Percentiles rank a stretch among this genome's conserved stretches.
Evolutionary conservation across 2,888 invertebrate genomes (phyloP).

Genomic region (Platynereis dumerilii): DNA sequence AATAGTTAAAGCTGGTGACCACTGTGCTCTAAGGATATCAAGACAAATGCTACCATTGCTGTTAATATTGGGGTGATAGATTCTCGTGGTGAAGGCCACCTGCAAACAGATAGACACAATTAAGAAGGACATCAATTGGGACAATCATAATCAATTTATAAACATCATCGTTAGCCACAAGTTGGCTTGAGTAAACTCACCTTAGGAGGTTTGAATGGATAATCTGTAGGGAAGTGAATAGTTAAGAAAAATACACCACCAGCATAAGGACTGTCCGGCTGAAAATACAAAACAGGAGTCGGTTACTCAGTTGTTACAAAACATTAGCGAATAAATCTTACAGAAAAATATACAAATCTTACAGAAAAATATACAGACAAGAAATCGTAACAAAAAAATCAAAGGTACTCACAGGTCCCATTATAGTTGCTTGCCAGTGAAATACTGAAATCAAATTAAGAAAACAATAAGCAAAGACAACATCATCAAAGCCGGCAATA

Average conservation of each 20-base stretch:
- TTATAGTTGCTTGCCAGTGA: constrained; percentile 99
- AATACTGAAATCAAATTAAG: constrained; percentile 75
- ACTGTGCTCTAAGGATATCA: constrained; percentile 99
- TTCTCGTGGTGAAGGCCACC: constrained; percentile 99
- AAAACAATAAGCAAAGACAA: not conserved
- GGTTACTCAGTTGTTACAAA: too few relatives aligned
- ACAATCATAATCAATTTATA: too few relatives aligned
- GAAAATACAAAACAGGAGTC: constrained; percentile 42
- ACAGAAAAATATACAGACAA: not conserved
- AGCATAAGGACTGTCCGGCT: constrained; percentile 99
- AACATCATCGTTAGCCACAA: too few relatives aligned
- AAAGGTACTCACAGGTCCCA: constrained; percentile 92
- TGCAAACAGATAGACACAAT: constrained; percentile 59
- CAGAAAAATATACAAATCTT: not conserved
- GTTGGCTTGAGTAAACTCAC: constrained; percentile 63
- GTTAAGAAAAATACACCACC: constrained; percentile 99
- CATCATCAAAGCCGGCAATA: too few relatives aligned
- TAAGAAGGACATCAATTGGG: too few relatives aligned
- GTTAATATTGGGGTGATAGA: constrained; percentile 99
- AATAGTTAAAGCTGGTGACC: constrained; percentile 99
- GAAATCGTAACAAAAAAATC: not conserved
- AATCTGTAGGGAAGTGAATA: constrained; percentile 99
- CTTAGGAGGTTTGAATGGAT: constrained; percentile 99
- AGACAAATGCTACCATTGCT: constrained; percentile 99
- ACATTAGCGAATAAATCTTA: too few relatives aligned